Evolutionary conservation across 2,113 vertebrate genomes (phyloP).

Genomic region (Elanus axillaris): DNA sequence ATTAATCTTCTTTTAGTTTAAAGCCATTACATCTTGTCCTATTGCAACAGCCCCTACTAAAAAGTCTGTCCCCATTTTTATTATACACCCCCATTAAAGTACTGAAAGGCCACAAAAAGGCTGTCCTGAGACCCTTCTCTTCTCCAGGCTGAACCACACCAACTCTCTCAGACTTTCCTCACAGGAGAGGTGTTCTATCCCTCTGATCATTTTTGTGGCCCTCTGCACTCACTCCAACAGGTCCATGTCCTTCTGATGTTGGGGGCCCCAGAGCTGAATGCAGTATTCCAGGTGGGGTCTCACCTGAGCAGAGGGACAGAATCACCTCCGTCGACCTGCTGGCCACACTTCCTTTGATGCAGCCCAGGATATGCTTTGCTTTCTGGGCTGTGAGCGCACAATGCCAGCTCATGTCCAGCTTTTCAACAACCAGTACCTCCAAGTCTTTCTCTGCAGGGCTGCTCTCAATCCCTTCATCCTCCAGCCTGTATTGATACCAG

Average conservation of each 20-base stretch:
- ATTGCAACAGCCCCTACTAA: not conserved
- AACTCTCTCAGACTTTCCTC: not conserved
- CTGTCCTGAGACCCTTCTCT: not conserved
- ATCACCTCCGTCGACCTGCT: not conserved
- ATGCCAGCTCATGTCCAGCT: rapidly evolving
- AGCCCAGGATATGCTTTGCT: not conserved
- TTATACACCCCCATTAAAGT: not conserved
- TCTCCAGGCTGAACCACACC: not conserved
- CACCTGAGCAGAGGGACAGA: not conserved
- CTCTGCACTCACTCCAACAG: not conserved
- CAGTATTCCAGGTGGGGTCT: too few species aligned
- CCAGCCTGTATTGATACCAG: not conserved
- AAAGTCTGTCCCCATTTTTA: not conserved
- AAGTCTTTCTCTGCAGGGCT: not conserved
- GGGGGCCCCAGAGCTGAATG: too few species aligned
- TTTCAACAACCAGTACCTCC: not conserved
- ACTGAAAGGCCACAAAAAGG: not conserved
- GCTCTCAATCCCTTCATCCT: not conserved
- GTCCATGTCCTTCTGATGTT: not conserved
- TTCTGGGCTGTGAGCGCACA: not conserved
- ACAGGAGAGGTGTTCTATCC: not conserved
- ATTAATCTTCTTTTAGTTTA: not conserved
- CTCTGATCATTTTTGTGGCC: not conserved
- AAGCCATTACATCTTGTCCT: not conserved
- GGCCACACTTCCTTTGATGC: rapidly evolving